phyloP scores from a whole-genome alignment of 1,140 invertebrate genomes.

The Drosophila guanche region DNA sequence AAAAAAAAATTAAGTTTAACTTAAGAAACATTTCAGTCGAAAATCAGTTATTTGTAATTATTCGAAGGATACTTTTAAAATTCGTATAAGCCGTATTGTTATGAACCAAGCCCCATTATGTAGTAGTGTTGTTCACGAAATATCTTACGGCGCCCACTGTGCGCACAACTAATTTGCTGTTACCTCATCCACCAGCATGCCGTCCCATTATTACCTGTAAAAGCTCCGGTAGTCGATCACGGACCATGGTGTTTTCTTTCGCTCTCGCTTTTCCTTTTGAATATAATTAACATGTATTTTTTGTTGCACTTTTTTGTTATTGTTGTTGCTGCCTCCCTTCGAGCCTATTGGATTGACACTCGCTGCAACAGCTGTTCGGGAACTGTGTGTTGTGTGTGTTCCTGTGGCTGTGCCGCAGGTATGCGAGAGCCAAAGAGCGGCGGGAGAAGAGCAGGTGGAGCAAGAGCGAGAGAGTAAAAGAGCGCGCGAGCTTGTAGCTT shows the following conservation, averaged over 20 bases:
- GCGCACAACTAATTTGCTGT: conserved; percentile 25
- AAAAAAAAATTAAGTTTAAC: too few species aligned
- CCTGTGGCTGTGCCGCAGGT: conserved; percentile 31
- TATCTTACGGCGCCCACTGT: conserved; percentile 4
- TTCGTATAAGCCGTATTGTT: too few species aligned
- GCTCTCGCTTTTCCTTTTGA: background rate
- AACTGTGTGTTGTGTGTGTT: conserved; percentile 21
- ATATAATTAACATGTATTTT: conserved; percentile 20
- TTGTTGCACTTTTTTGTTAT: conserved; percentile 18
- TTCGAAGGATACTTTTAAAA: too few species aligned
- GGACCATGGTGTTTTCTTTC: conserved; percentile 53
- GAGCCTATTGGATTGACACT: conserved; percentile 4
- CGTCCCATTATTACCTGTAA: conserved; percentile 64
- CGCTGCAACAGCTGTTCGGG: conserved; percentile 11
- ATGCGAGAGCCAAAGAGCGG: conserved; percentile 22
- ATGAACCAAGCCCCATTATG: too few species aligned
- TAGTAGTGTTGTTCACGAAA: too few species aligned
- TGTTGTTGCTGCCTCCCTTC: conserved; percentile 14
- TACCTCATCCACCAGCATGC: conserved; percentile 21
- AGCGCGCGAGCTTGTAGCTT: background rate
- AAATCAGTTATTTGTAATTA: too few species aligned
- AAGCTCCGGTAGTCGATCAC: conserved; percentile 80
- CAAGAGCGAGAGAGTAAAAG: background rate
- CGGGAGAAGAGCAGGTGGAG: conserved; percentile 16
- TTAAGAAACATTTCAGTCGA: too few species aligned